phyloP scores from a whole-genome alignment of 2,797 vertebrate genomes.

The Rhinogobio ventralis region DNA sequence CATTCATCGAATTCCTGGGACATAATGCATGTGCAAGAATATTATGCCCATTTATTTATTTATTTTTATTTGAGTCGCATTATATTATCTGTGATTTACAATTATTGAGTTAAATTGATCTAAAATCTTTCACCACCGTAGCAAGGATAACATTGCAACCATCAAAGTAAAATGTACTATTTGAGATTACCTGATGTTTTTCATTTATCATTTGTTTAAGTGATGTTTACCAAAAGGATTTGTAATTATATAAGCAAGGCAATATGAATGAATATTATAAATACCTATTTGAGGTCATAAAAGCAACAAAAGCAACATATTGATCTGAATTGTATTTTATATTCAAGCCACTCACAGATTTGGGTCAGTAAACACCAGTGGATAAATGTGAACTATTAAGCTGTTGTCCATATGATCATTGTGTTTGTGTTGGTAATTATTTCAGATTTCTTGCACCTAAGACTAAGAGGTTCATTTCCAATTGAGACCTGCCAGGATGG shows the following conservation, averaged over 20 bases:
- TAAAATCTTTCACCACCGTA: not conserved
- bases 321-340: not conserved
- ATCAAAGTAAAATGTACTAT: not conserved
- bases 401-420: constrained; percentile 1
- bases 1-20: not conserved
- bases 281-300: not conserved
- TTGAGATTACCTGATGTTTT: not conserved
- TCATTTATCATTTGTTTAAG: not conserved
- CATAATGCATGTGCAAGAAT: constrained; percentile 24
- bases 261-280: not conserved
- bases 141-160: not conserved
- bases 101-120: not conserved
- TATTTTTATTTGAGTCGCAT: too few relatives aligned
- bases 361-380: not conserved
- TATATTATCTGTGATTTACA: constrained; percentile 1
- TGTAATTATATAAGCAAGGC: not conserved
- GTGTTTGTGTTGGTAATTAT: constrained; percentile 3
- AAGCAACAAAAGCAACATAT: not conserved
- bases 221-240: not conserved
- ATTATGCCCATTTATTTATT: not conserved
- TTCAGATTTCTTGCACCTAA: constrained; percentile 48
- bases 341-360: not conserved
- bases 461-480: constrained; percentile 20
- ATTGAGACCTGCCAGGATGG: constrained; percentile 54
- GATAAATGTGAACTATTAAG: not conserved